These are phyloP conservation scores for Lepidonotus clava DNA, from an alignment of 2,888 invertebrate species.

Conservation along the genomic window DNA sequence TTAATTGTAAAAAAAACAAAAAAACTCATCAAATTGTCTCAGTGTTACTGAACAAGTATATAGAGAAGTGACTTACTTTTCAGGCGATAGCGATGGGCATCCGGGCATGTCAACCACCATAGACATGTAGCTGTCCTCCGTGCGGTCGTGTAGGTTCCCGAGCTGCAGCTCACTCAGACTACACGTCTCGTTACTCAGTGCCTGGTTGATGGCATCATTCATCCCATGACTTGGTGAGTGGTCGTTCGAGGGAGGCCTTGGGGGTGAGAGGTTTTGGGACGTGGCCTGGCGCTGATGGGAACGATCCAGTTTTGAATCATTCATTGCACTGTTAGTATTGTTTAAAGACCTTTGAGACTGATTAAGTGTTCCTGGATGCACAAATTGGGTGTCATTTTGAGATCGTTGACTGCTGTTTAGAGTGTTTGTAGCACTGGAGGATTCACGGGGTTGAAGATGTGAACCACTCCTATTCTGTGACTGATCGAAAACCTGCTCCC, in stretches of 20 bases:
- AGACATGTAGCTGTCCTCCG: conserved; percentile 74
- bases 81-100: conserved; percentile 71
- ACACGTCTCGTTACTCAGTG: conserved; percentile 52
- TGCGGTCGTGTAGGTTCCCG: conserved; percentile 69
- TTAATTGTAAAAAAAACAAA: background rate
- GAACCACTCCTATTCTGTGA: background rate
- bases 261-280: no score
- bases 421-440: background rate
- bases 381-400: background rate
- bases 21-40: background rate
- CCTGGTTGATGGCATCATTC: background rate
- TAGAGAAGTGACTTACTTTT: conserved; percentile 58
- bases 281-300: no score
- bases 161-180: conserved; percentile 68
- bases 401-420: background rate
- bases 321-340: no score
- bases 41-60: background rate
- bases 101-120: conserved; percentile 77
- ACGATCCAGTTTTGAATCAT: no score
- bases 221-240: background rate
- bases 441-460: background rate
- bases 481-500: background rate
- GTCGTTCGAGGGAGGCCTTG: background rate
- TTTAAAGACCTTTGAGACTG: no score
- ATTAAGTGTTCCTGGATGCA: background rate